phyloP scores from a whole-genome alignment of 2,113 vertebrate genomes.

The Ginglymostoma cirratum region DNA sequence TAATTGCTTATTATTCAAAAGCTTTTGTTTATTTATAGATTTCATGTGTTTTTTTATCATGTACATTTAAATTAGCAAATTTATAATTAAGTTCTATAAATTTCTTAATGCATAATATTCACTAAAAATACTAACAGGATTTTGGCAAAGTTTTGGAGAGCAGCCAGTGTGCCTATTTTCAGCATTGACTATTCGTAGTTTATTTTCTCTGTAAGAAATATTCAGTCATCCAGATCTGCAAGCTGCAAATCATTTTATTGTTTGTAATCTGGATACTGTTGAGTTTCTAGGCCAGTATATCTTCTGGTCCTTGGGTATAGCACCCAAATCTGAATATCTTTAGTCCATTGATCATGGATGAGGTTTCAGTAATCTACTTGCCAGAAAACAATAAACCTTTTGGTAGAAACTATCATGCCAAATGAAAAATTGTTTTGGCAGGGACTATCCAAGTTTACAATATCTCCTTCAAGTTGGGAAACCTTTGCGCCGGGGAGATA shows the following conservation, averaged over 20 bases:
- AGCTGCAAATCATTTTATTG: neutral
- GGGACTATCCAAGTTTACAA: neutral
- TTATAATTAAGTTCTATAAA: neutral
- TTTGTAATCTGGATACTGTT: neutral
- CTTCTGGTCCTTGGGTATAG: neutral
- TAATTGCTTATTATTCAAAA: neutral
- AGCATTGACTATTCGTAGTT: neutral
- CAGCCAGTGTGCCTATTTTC: neutral
- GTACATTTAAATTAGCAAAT: conserved; percentile 13
- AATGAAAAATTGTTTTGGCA: neutral
- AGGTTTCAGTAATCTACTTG: neutral
- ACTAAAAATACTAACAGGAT: neutral
- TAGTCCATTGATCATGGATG: neutral
- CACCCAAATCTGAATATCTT: neutral
- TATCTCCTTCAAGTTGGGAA: neutral
- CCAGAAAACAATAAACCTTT: neutral
- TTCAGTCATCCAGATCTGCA: neutral
- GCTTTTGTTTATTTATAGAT: neutral
- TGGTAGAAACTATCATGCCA: neutral
- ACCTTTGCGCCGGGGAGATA: neutral
- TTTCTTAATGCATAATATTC: neutral
- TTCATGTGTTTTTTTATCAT: neutral
- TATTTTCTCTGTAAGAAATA: neutral
- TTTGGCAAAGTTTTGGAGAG: neutral
- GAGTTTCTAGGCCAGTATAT: neutral